Evolutionary conservation across 2,888 invertebrate genomes (phyloP), one percentile per base, ranked within the genome.

Genomic region (Tipula unca): DNA sequence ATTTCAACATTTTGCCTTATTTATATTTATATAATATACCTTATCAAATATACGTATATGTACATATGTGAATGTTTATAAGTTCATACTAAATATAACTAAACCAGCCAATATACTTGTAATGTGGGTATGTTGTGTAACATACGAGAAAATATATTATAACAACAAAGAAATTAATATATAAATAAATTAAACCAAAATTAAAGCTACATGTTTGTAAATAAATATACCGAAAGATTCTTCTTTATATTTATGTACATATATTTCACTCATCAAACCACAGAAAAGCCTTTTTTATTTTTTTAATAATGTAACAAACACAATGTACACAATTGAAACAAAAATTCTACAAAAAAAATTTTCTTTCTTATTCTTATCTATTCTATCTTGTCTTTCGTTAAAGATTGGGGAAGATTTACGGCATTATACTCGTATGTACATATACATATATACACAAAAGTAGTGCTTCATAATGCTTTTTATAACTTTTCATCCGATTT

Each of bases 261-360:
- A 69, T 69, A 69, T 69, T 25, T 69, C 25, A 69, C 13, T 69
- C 69, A 69, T 69, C 69, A 69, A 69, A 69, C 69, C 69, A 25
- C 69, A 69, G 3, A 69, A 25, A 25, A 25, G 20, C 25, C 69
- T 25, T 69, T 69, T 69, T 69, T 54, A 8, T 54, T 17, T 54
- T 42, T 54, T 54, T 54, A 69, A 69, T 69, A 69, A 25, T 69
- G 69, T 69, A 69, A 69, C 69, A 69, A 69, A 69, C 69, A 69
- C 69, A 69, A 69, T 69, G 69, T 69, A 69, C 69, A 69, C 69
- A 69, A 69, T 69, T 69, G 25, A 69, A 69, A 69, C 69, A 20
- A 69, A 69, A 69, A 25, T 69, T 69, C 69, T 25, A 69, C 69
- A 69, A 69, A 25, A 25, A 69, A 25, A 25, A 4, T 69, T 32